These are phyloP conservation scores for Scomber japonicus DNA, from an alignment of 2,113 vertebrate genomes.

Conservation along the genomic window DNA sequence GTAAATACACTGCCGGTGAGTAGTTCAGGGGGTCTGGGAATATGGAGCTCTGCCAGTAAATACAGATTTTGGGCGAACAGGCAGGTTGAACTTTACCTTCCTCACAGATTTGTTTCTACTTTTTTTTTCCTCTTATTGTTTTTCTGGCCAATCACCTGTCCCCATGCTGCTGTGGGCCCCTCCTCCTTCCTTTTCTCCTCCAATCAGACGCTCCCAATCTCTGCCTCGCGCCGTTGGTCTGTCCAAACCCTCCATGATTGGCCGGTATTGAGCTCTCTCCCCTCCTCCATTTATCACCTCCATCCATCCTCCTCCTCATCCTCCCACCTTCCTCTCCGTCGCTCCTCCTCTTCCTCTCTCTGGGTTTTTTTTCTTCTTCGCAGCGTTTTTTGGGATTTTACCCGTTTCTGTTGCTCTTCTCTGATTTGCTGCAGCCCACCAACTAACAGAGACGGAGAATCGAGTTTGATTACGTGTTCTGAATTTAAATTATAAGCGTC, in stretches of 20 bases:
- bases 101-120: neutral
- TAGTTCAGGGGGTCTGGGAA: constrained; percentile 22
- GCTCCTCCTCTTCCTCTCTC: neutral
- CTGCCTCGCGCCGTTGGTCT: constrained; percentile 96
- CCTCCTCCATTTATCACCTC: constrained; percentile 3
- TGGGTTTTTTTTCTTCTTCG: neutral
- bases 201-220: constrained; percentile 94
- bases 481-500: neutral
- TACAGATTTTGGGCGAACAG: no score
- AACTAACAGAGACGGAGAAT: constrained; percentile 44
- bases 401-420: constrained; percentile 16
- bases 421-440: constrained; percentile 46
- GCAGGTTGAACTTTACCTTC: no score
- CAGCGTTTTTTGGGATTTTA: neutral
- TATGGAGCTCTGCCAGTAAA: neutral
- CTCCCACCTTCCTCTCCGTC: no score
- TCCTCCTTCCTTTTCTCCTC: constrained; percentile 76
- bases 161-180: constrained; percentile 84
- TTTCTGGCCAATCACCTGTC: constrained; percentile 56
- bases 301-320: neutral
- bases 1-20: neutral
- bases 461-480: constrained; percentile 1
- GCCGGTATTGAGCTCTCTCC: constrained; percentile 90
- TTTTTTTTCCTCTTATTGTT: constrained; percentile 23
- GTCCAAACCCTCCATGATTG: constrained; percentile 98